phyloP scores from a whole-genome alignment of 2,888 invertebrate genomes.

The Phoenoteleia sp. region DNA sequence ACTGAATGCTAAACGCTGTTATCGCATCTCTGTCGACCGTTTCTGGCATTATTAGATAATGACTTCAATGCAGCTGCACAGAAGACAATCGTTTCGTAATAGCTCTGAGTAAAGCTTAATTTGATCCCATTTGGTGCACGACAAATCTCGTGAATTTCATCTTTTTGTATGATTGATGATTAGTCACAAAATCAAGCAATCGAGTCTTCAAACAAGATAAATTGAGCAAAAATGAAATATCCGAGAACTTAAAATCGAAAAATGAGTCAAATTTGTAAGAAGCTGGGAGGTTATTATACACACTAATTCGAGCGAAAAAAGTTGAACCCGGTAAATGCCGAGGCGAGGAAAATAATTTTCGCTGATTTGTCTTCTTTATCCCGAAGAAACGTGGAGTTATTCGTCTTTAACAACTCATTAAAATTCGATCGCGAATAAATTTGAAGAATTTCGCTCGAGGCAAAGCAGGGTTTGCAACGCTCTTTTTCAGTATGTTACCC shows the following conservation, averaged over 20 bases:
- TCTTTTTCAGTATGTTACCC: conserved; percentile 37
- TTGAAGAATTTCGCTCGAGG: not conserved
- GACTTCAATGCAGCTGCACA: conserved; percentile 64
- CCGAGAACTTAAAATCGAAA: too few relatives aligned
- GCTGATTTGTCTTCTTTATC: too few relatives aligned
- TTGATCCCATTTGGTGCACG: conserved; percentile 59
- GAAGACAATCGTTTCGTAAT: conserved; percentile 66
- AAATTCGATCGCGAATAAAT: not conserved
- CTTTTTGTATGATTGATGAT: conserved; percentile 49
- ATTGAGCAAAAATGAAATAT: too few relatives aligned
- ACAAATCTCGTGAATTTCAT: conserved; percentile 57
- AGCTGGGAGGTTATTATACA: too few relatives aligned
- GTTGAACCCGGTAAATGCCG: too few relatives aligned
- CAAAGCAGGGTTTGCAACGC: conserved; percentile 7
- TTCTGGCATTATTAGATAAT: conserved; percentile 67
- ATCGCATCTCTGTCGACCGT: conserved; percentile 58
- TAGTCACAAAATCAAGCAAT: conserved; percentile 29
- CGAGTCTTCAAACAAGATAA: not conserved
- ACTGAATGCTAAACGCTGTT: conserved; percentile 54
- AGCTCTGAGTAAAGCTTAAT: conserved; percentile 58
- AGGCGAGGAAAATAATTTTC: too few relatives aligned
- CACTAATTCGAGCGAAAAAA: too few relatives aligned
- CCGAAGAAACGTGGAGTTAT: too few relatives aligned
- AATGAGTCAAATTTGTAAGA: too few relatives aligned
- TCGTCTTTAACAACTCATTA: not conserved